Conservation (phyloP, 2,888 invertebrate species). For the Orthosia gothica region DNA sequence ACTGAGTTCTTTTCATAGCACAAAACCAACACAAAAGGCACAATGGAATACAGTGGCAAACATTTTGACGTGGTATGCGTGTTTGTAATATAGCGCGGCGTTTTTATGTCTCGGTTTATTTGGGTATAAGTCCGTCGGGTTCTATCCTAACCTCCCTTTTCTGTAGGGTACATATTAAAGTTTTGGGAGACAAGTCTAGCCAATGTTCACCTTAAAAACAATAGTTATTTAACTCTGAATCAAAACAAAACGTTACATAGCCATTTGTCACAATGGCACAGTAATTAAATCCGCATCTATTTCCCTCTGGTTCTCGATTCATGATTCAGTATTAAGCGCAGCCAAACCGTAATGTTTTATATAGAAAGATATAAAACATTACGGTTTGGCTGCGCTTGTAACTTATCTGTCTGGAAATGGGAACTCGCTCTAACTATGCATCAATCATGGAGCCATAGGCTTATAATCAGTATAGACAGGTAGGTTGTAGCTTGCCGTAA, state of each 20-base stretch:
- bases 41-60: slow-evolving; percentile 26
- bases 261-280: slow-evolving; percentile 31
- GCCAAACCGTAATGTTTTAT: slow-evolving; percentile 49
- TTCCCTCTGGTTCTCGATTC: slow-evolving; percentile 32
- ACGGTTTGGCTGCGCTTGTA: no score
- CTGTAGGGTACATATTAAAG: not conserved
- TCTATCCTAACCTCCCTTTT: slow-evolving; percentile 25
- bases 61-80: slow-evolving; percentile 20
- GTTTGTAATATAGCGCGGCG: slow-evolving; percentile 33
- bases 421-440: slow-evolving; percentile 49
- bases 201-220: not conserved
- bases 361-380: no score
- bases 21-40: slow-evolving; percentile 41
- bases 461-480: no score
- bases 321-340: slow-evolving; percentile 48
- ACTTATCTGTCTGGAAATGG: slow-evolving; percentile 45
- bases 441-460: slow-evolving; percentile 51
- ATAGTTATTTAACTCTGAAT: not conserved
- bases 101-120: slow-evolving; percentile 47
- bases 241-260: slow-evolving; percentile 3
- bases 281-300: slow-evolving; percentile 51
- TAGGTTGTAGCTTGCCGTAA: not conserved
- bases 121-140: slow-evolving; percentile 34
- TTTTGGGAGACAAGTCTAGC: not conserved
- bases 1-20: slow-evolving; percentile 24